These are phyloP conservation scores for Ceyx cyanopectus DNA, from an alignment of 2,113 vertebrate genomes.

Conservation along the genomic window DNA sequence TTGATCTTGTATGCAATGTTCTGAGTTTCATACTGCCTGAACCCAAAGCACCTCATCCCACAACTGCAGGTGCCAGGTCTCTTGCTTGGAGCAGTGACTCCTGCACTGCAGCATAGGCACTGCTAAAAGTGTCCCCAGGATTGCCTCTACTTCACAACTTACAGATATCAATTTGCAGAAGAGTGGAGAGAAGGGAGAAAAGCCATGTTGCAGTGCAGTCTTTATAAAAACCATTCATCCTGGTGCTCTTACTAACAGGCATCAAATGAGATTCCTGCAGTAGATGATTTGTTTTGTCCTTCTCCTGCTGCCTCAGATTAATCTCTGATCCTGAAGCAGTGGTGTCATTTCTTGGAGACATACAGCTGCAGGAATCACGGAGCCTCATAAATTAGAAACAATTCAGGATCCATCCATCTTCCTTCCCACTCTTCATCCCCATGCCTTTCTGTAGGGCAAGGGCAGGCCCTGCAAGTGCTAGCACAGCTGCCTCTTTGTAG, in stretches of 20 bases:
- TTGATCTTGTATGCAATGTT: not conserved
- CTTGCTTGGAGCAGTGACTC: fast-evolving
- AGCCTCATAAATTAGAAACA: conserved; percentile 61
- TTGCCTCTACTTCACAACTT: fast-evolving
- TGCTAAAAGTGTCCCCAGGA: not conserved
- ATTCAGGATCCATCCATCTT: conserved; percentile 56
- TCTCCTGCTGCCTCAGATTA: conserved; percentile 63
- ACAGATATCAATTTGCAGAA: not conserved
- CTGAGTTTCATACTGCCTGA: not conserved
- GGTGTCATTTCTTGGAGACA: conserved; percentile 63
- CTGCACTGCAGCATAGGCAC: fast-evolving
- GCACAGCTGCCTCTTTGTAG: not conserved
- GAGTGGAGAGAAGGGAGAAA: not conserved
- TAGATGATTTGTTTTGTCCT: conserved; percentile 73
- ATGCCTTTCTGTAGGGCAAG: not conserved
- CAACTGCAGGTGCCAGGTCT: fast-evolving
- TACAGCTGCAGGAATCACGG: not conserved
- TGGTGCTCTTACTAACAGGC: conserved; percentile 9
- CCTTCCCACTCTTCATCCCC: not conserved
- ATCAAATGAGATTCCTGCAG: conserved; percentile 47
- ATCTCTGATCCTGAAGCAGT: conserved; percentile 66
- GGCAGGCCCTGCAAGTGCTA: not conserved
- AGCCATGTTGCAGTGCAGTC: not conserved
- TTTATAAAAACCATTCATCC: conserved; percentile 45
- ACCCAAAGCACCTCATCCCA: not conserved